Evolutionary conservation across 64 coral and sea anemone species (phyloP).

Genomic region (Pocillopora damicornis): DNA sequence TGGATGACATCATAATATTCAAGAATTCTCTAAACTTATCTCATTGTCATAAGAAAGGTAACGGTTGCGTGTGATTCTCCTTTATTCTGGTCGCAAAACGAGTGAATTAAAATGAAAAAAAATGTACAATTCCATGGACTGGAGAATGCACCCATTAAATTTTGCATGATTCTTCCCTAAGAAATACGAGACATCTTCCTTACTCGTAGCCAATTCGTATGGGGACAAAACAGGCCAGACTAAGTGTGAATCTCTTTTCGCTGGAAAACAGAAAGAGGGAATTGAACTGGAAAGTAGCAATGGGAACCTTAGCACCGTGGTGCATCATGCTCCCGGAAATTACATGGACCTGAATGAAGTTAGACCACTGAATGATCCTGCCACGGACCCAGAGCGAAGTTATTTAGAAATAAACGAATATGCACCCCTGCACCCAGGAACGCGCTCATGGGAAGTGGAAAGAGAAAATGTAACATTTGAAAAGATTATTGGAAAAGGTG

Average conservation of each 20-base stretch:
- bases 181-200: too few relatives aligned
- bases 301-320: background rate
- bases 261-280: background rate
- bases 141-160: too few relatives aligned
- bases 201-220: background rate
- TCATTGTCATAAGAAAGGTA: too few relatives aligned
- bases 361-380: background rate
- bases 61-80: too few relatives aligned
- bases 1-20: too few relatives aligned
- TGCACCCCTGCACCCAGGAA: conserved; percentile 8
- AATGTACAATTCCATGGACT: too few relatives aligned
- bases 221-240: background rate
- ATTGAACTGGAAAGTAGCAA: background rate
- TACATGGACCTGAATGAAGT: conserved; percentile 8
- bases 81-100: background rate
- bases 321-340: background rate
- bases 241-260: background rate
- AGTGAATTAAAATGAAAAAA: background rate
- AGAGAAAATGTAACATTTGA: conserved; percentile 29
- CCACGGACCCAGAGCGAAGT: background rate
- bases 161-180: too few relatives aligned
- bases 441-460: conserved; percentile 35
- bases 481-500: conserved; percentile 43
- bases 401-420: conserved; percentile 20
- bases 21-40: too few relatives aligned